Percentiles rank a stretch among this genome's conserved stretches.
Conservation (phyloP, 2,113 vertebrate species). For the Crotalus tigris region DNA sequence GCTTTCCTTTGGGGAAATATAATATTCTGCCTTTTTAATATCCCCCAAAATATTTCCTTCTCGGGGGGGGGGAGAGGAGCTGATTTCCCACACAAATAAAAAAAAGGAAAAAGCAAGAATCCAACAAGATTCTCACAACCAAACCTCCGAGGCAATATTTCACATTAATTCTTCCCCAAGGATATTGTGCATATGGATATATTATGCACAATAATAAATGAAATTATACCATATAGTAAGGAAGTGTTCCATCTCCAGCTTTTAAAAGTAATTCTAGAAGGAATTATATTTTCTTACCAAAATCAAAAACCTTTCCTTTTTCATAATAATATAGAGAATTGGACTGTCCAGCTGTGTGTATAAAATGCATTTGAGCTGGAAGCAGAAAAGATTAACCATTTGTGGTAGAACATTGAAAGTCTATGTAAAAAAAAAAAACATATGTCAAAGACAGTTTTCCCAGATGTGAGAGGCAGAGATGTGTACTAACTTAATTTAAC, state of each 20-base stretch:
- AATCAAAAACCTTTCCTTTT: background rate
- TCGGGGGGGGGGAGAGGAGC: too few relatives aligned
- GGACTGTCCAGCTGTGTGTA: background rate
- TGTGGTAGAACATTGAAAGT: background rate
- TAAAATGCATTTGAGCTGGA: background rate
- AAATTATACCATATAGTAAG: background rate
- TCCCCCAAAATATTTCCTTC: too few relatives aligned
- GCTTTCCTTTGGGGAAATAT: too few relatives aligned
- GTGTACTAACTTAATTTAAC: background rate
- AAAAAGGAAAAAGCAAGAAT: background rate
- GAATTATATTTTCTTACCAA: background rate
- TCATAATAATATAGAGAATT: background rate
- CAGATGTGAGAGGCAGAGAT: background rate
- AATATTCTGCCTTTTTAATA: too few relatives aligned
- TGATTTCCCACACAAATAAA: background rate
- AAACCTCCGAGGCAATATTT: background rate
- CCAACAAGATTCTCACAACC: background rate
- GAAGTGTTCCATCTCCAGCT: background rate
- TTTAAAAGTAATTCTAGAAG: background rate
- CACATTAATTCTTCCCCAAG: background rate
- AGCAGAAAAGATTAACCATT: background rate
- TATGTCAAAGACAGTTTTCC: background rate
- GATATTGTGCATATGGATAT: background rate
- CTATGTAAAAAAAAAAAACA: background rate
- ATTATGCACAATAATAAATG: background rate